Conservation (phyloP, 2,797 vertebrate genomes). For the Gastrophryne carolinensis region DNA sequence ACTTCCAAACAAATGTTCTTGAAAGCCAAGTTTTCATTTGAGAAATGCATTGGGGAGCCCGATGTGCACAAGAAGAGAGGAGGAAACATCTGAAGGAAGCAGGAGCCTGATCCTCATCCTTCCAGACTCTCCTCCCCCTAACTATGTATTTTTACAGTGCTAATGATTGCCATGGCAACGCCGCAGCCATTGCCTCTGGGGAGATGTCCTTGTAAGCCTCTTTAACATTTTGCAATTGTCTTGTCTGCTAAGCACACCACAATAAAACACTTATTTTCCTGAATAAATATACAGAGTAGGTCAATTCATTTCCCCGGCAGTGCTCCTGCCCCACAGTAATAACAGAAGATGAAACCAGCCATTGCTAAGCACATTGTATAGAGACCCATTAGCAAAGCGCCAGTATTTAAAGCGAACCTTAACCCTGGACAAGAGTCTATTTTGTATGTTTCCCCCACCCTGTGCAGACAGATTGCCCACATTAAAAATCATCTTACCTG, state of each 20-base stretch:
- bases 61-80: neutral
- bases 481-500: too few relatives aligned
- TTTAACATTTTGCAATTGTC: slow-evolving; percentile 16
- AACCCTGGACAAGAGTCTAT: too few relatives aligned
- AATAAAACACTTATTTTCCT: neutral
- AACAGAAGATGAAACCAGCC: neutral
- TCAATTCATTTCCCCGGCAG: neutral
- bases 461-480: too few relatives aligned
- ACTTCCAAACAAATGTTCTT: too few relatives aligned
- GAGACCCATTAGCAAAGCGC: too few relatives aligned
- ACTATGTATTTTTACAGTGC: slow-evolving; percentile 7
- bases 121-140: neutral
- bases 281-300: neutral
- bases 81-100: too few relatives aligned
- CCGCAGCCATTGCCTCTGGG: slow-evolving; percentile 11
- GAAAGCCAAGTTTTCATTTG: too few relatives aligned
- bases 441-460: too few relatives aligned
- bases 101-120: too few relatives aligned
- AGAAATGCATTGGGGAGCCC: neutral
- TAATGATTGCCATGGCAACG: slow-evolving; percentile 32
- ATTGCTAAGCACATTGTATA: too few relatives aligned
- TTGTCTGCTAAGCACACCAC: neutral
- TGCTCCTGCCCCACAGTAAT: neutral
- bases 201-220: slow-evolving; percentile 27
- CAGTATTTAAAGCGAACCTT: too few relatives aligned